phyloP scores from a whole-genome alignment of 2,797 vertebrate genomes.

The Ateles fusciceps region DNA sequence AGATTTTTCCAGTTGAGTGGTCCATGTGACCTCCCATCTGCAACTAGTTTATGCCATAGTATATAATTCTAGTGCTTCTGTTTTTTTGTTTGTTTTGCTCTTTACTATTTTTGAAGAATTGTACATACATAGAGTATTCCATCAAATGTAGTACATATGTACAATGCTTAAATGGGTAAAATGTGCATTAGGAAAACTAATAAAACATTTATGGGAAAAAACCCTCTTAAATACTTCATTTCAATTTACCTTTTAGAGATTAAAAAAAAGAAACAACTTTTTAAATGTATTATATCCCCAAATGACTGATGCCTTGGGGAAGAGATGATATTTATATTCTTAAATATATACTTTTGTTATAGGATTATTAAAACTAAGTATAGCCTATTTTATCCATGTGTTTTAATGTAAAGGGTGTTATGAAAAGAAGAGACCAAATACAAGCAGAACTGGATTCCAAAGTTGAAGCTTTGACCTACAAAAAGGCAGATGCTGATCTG shows the following conservation, averaged over 20 bases:
- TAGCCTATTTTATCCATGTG: neutral
- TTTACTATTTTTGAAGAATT: neutral
- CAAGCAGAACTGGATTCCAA: slow-evolving; percentile 93
- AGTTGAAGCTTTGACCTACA: slow-evolving; percentile 88
- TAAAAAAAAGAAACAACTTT: neutral
- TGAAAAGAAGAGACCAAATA: slow-evolving; percentile 95
- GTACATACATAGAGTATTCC: neutral
- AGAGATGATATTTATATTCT: neutral
- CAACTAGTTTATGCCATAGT: accelerated
- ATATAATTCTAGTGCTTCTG: neutral
- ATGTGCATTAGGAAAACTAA: neutral
- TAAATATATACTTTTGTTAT: neutral
- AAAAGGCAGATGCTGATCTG: slow-evolving; percentile 87
- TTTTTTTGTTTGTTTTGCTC: neutral
- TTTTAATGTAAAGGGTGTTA: slow-evolving; percentile 87
- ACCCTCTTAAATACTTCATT: neutral
- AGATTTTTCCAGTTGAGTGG: neutral
- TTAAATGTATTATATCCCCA: neutral
- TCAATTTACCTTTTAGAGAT: neutral
- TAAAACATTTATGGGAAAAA: neutral
- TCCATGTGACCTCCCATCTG: neutral
- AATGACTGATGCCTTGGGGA: neutral
- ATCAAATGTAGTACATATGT: neutral
- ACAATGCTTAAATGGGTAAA: neutral
- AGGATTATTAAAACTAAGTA: neutral